Base-by-base conservation (phyloP, 2,113 vertebrate species). In the Galemys pyrenaicus region DNA sequence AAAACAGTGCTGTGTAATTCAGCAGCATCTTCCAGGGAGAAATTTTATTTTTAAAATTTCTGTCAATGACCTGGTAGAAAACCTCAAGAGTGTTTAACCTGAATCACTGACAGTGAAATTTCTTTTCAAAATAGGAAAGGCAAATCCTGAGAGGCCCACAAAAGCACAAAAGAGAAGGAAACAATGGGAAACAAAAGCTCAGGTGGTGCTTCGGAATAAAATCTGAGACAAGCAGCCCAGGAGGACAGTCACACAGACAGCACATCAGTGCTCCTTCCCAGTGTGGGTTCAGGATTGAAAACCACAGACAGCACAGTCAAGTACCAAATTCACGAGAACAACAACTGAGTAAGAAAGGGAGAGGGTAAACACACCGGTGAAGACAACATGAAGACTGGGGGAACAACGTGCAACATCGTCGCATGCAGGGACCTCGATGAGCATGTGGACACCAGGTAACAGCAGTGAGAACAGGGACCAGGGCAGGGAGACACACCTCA, bases 391-490 rank as follows among this genome's bases (percentile, higher is more conserved):
- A 97, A 93, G 96, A 94, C 77, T 93, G 80, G 12, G 65, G 70
- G 82, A 62, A 97, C 92, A 96, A 96, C 99, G 98, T 99, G 99
- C 99, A 99, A 98, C 97, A 98, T 81, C 94, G 97, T 81, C 94
- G 97, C 99, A 99, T 99, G 99, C 99, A 98, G 98, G 98, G 97
- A 94, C 98, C 90, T 97, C 75, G 58, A 97, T 95, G 97, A 98
- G 98, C 97, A 99, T 97, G 98, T 97, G 98, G 98, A 94, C 89
- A 98, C 97, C 93, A 97, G 97, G 97, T 94, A 94, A 97, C 97
- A 98, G 96, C 97, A 74, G 73, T 96, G 94, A 97, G 97, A 96
- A 98, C 97, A 96, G 97, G 94, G 97, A 98, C 97, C 94, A 84
- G 87, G 82, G 89, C 60, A 93, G 97, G 91, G 94, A 97, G 97